Base-by-base conservation (phyloP, 1,140 invertebrate species). In the Ruditapes philippinarum region DNA sequence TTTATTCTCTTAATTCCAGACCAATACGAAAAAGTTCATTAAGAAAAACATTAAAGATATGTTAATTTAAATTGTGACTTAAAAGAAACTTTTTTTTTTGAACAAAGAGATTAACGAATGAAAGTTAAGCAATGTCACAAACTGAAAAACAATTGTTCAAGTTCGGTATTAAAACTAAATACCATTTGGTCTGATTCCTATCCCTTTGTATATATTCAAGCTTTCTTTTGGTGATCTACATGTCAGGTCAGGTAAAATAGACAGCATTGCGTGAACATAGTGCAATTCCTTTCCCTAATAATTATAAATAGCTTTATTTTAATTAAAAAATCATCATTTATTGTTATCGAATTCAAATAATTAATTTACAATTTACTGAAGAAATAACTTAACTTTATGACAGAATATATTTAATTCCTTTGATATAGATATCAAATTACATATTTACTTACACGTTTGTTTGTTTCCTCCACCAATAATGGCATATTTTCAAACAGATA, bases 401-500 rank as follows among this genome's bases (percentile, higher is more conserved):
- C n/a, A n/a, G n/a, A n/a, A n/a, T n/a, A n/a, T n/a, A n/a, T n/a
- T n/a, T n/a, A n/a, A n/a, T n/a, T n/a, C n/a, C n/a, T n/a, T n/a
- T n/a, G n/a, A n/a, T n/a, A n/a, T n/a, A n/a, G n/a, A n/a, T n/a
- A n/a, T n/a, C n/a, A n/a, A n/a, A n/a, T n/a, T n/a, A n/a, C n/a
- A n/a, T n/a, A n/a, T n/a, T n/a, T n/a, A n/a, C 57, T 14, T 80
- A 81, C 78, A 51, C 25, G n/a, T 49, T 22, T 81, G 78, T 83
- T 70, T 28, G 40, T 12, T 31, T 33, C 4, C 22, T 70, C 17
- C 36, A 49, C 49, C 60, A 88, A 0, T 38, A 76, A 36, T 36
- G 93, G 92, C 82, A 92, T 90, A 11, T 89, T 92, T 70, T 94
- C 93, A 49, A 94, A 78, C 38, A 94, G 33, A 60, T 94, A 94